Percentiles rank a stretch among this genome's conserved stretches.
phyloP scores from a whole-genome alignment of 2,797 vertebrate genomes.

The Hapalemur alaotrensis region DNA sequence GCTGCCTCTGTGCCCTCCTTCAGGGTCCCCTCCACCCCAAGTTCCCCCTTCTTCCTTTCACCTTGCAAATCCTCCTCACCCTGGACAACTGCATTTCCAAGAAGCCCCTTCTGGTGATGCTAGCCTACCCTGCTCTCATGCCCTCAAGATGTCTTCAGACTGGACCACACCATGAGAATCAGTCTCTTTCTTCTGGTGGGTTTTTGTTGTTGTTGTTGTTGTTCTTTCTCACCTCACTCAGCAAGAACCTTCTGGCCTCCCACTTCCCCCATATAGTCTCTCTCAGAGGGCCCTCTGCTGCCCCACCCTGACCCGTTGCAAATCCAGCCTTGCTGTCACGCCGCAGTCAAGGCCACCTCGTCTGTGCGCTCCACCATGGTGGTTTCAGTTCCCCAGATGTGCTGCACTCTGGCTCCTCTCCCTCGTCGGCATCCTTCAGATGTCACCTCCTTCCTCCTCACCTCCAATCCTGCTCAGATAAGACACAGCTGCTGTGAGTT shows the following conservation, averaged over 20 bases:
- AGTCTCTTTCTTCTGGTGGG: neutral
- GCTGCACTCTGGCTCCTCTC: neutral
- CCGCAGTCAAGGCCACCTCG: neutral
- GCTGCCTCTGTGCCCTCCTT: neutral
- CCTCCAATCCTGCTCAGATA: neutral
- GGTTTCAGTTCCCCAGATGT: conserved; percentile 27
- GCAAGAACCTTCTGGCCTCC: neutral
- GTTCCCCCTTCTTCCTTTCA: neutral
- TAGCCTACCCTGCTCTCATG: rapidly evolving
- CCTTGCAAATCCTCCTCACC: no score
- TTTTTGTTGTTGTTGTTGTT: neutral
- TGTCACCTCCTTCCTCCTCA: neutral
- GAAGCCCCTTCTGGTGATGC: neutral
- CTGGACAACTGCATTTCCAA: neutral
- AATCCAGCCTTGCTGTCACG: neutral
- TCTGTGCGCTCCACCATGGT: neutral
- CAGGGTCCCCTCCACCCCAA: neutral
- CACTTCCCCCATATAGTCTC: neutral
- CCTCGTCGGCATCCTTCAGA: neutral
- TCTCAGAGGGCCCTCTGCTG: neutral
- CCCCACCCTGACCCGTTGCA: neutral
- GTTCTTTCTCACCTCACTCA: neutral
- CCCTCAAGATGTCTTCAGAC: neutral
- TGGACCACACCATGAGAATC: rapidly evolving
- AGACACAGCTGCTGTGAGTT: neutral